Conservation (phyloP, 2,113 vertebrate species). For the Scomber colias region DNA sequence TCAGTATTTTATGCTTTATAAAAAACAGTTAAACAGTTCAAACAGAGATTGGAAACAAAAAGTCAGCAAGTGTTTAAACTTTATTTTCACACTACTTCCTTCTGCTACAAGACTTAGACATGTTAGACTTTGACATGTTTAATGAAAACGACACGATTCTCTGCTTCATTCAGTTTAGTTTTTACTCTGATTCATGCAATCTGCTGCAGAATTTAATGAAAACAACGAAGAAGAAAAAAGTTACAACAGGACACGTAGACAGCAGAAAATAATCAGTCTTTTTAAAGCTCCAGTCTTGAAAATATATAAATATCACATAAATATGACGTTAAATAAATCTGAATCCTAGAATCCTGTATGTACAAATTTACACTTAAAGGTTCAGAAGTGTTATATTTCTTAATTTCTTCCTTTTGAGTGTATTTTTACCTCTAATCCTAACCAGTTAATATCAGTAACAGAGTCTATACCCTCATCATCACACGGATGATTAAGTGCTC, state of each 20-base stretch:
- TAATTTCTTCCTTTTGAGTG: neutral
- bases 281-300: neutral
- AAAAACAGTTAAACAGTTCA: neutral
- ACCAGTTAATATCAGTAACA: neutral
- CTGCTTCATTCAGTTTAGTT: neutral
- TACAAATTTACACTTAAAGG: constrained; percentile 65
- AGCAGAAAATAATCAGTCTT: neutral
- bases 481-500: constrained; percentile 5
- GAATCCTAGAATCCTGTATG: constrained; percentile 33
- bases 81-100: constrained; percentile 38
- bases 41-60: neutral
- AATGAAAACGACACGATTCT: neutral
- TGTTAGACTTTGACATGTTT: neutral
- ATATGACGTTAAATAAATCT: constrained; percentile 44
- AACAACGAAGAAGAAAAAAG: neutral
- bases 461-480: neutral
- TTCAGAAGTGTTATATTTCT: neutral
- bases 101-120: neutral
- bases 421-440: neutral
- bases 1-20: no score
- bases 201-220: constrained; percentile 5
- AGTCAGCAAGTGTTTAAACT: neutral
- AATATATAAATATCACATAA: constrained; percentile 61
- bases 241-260: neutral
- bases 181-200: neutral